A percentile compares a stretch with the other conserved stretches of the same genome.
phyloP scores from a whole-genome alignment of 2,113 vertebrate genomes.

The Ornithorhynchus anatinus region DNA sequence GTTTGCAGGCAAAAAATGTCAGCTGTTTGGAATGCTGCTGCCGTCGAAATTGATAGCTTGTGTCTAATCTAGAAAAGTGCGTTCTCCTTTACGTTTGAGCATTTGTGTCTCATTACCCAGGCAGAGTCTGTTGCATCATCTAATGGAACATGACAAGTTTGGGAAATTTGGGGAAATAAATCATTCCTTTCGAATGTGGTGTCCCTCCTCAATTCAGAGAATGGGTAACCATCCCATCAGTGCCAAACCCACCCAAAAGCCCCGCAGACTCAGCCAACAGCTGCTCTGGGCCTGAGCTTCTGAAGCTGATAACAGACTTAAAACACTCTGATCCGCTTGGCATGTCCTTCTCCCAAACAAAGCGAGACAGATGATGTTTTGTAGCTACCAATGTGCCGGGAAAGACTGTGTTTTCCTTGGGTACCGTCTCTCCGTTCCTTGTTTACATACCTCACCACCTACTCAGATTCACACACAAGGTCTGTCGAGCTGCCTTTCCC shows the following conservation, averaged over 20 bases:
- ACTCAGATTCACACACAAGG: conserved; percentile 53
- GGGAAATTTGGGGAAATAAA: conserved; percentile 57
- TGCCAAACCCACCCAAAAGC: background rate
- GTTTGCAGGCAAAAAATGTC: conserved; percentile 33
- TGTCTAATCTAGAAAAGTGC: conserved; percentile 49
- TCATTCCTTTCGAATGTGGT: conserved; percentile 62
- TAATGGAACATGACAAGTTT: conserved; percentile 67
- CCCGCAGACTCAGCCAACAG: conserved; percentile 26
- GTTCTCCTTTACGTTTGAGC: conserved; percentile 62
- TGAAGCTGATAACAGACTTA: conserved; percentile 22
- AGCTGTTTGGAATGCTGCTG: conserved; percentile 39
- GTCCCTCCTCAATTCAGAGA: conserved; percentile 34
- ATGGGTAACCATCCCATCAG: background rate
- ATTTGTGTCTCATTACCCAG: conserved; percentile 68
- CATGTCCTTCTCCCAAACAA: background rate
- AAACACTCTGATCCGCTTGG: conserved; percentile 45
- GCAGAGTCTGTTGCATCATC: conserved; percentile 68
- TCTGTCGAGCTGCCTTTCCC: conserved; percentile 58
- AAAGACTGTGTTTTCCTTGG: conserved; percentile 56
- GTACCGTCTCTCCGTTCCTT: conserved; percentile 50
- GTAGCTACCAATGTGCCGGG: conserved; percentile 52
- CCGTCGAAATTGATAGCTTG: conserved; percentile 43
- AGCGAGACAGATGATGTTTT: conserved; percentile 55
- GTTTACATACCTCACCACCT: conserved; percentile 62
- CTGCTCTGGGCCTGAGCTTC: conserved; percentile 16